phyloP scores from a whole-genome alignment of 2,797 vertebrate species.

The Lepilemur ruficaudatus region DNA sequence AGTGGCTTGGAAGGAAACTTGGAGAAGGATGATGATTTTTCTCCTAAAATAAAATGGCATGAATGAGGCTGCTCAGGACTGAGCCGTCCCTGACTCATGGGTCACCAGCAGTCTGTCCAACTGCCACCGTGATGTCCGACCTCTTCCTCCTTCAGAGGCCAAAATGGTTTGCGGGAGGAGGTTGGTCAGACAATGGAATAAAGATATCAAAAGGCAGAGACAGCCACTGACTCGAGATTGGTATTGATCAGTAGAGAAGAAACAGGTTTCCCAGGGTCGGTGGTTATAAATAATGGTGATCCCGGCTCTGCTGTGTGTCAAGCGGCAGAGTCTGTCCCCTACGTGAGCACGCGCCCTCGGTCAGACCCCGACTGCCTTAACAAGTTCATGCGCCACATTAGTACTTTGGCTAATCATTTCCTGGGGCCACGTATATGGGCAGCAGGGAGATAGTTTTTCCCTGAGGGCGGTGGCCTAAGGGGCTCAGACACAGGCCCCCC shows the following conservation, averaged over 20 bases:
- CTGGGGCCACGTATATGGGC: neutral
- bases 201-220: slow-evolving; percentile 20
- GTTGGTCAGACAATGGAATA: slow-evolving; percentile 32
- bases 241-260: neutral
- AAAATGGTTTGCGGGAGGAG: neutral
- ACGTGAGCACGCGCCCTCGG: neutral
- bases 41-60: neutral
- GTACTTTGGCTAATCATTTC: neutral
- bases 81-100: neutral
- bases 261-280: neutral
- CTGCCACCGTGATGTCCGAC: neutral
- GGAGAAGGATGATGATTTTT: neutral
- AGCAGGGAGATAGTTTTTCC: neutral
- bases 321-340: neutral
- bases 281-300: neutral
- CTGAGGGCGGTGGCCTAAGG: neutral
- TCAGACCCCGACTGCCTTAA: neutral
- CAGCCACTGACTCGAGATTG: neutral
- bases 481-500: neutral
- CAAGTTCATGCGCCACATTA: neutral
- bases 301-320: neutral
- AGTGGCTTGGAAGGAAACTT: neutral
- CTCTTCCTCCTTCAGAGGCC: neutral
- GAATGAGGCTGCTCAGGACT: neutral
- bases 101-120: neutral